Percentiles rank a stretch among this genome's conserved stretches.
Evolutionary conservation across 2,797 vertebrate species (phyloP).

Genomic region (Melanogrammus aeglefinus): DNA sequence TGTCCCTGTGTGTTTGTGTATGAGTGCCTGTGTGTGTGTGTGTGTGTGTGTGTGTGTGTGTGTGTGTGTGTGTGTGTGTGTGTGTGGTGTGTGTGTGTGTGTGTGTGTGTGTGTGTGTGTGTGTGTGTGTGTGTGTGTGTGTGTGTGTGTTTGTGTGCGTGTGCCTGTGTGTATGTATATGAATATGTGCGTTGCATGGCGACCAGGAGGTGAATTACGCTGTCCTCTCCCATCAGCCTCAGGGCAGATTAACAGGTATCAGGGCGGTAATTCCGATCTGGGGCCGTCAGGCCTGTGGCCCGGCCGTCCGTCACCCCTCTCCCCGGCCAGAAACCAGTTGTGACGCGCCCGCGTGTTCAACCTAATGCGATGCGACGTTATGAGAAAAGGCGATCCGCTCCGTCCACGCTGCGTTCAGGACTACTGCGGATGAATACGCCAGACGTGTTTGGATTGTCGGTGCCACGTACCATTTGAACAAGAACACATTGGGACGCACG

Average conservation of each 20-base stretch:
- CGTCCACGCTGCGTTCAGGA: neutral
- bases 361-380: neutral
- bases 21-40: neutral
- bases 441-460: neutral
- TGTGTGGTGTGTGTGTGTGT: no score
- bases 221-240: neutral
- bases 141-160: neutral
- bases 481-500: neutral
- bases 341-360: neutral
- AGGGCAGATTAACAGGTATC: neutral
- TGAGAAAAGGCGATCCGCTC: neutral
- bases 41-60: no score
- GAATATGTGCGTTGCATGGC: neutral
- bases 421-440: neutral
- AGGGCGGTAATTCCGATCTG: neutral
- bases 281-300: neutral
- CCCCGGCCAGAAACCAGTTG: neutral
- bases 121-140: neutral
- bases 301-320: neutral
- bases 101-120: no score
- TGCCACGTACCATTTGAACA: neutral
- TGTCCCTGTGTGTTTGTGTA: no score
- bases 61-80: no score
- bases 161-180: neutral
- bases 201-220: neutral